phyloP scores from a whole-genome alignment of 2,113 vertebrate genomes.

The Machaerirhynchus nigripectus region DNA sequence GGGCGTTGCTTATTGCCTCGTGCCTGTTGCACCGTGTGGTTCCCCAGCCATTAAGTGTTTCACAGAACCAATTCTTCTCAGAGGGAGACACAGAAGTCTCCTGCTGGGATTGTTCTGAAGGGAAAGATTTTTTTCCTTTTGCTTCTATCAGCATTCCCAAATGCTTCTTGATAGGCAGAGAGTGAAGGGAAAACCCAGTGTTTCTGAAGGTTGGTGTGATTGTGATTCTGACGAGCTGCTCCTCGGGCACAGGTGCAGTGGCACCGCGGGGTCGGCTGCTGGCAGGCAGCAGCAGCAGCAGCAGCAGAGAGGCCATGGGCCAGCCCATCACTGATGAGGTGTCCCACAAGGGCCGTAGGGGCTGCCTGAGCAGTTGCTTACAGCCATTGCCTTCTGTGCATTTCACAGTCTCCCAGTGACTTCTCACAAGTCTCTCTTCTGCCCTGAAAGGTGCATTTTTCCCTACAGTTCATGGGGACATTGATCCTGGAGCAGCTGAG shows the following conservation, averaged over 20 bases:
- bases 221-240: background rate
- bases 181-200: background rate
- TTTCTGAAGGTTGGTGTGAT: background rate
- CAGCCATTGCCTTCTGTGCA: background rate
- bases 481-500: background rate
- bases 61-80: background rate
- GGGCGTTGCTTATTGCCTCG: background rate
- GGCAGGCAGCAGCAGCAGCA: background rate
- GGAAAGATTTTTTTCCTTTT: background rate
- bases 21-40: background rate
- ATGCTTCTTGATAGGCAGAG: background rate
- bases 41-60: background rate
- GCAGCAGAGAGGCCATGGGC: background rate
- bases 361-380: background rate
- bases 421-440: background rate
- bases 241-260: accelerated
- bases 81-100: background rate
- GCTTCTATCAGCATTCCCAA: background rate
- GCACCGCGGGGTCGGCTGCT: accelerated
- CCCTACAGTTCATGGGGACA: background rate
- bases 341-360: background rate
- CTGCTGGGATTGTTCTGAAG: background rate
- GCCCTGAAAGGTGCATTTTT: background rate
- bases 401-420: background rate
- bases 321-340: background rate